Base-by-base conservation (phyloP, 2,888 invertebrate genomes). In the Gymnocheta viridis region DNA sequence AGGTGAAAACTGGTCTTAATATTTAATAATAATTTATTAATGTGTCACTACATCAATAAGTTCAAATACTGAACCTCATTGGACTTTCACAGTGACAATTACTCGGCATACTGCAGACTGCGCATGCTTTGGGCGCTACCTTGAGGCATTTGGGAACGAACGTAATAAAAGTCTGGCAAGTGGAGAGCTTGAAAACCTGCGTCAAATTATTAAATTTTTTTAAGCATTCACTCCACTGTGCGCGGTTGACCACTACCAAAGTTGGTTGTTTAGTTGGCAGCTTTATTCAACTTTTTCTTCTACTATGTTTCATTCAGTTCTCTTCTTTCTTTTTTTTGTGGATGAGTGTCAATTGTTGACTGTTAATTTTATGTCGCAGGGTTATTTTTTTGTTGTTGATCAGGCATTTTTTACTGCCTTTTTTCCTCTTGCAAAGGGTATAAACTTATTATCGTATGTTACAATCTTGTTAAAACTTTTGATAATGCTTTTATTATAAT, bases 401-500 rank as follows among this genome's bases (percentile, higher is more conserved):
- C 47, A 58, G 12, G 49, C 47, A 77, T 12, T 56, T 56, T 77
- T 67, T 72, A 17, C 0, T 44, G 22, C 41, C 24, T 35, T 67
- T 38, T 41, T 51, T 24, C 24, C 14, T 22, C 12, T 1, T 66
- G 24, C 58, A 58, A 58, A 73, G 81, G 77, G 67, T 77, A 78
- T 54, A 41, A 38, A 74, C 29, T 44, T 62, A 24, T 60, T 81
- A 84, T 84, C 81, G 70, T 81, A 81, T 84, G 84, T 78, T 81
- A 78, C 62, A 69, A 84, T 84, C 84, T 84, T 84, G 81, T 84
- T 84, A 73, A 81, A 81, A 84, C 81, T 81, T 74, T 72, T 77
- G 84, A 77, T 81, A 77, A 73, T 81, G 67, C 84, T 77, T 81
- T 84, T 84, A 84, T 84, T 84, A 74, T 84, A 81, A 81, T 78